These are phyloP conservation scores for Ectemnius continuus DNA, from an alignment of 2,888 invertebrate species.

Conservation along the genomic window DNA sequence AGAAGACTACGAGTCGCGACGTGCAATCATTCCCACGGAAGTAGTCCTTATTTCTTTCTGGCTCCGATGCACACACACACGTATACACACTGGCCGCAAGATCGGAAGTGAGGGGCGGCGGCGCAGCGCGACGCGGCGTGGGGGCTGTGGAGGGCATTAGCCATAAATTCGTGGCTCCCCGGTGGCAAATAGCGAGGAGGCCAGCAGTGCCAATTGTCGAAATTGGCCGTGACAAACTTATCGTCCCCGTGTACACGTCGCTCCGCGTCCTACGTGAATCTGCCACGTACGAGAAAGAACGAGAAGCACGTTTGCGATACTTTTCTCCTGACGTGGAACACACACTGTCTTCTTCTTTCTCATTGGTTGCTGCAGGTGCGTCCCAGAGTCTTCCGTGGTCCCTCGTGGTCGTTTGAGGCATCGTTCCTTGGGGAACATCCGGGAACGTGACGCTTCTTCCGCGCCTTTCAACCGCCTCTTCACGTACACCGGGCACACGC, in stretches of 20 bases:
- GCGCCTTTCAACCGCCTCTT: slow-evolving; percentile 35
- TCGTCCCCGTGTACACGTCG: slow-evolving; percentile 54
- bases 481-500: slow-evolving; percentile 58
- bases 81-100: neutral
- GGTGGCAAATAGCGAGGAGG: slow-evolving; percentile 70
- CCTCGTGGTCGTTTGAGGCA: slow-evolving; percentile 77
- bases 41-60: slow-evolving; percentile 47
- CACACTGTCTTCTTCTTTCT: too few relatives aligned
- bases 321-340: slow-evolving; percentile 51
- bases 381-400: slow-evolving; percentile 48
- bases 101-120: neutral
- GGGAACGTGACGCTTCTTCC: slow-evolving; percentile 73
- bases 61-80: slow-evolving; percentile 28
- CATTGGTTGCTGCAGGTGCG: slow-evolving; percentile 62
- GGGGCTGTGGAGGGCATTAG: slow-evolving; percentile 52
- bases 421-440: slow-evolving; percentile 72
- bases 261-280: slow-evolving; percentile 4
- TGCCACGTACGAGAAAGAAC: slow-evolving; percentile 50
- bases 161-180: slow-evolving; percentile 76
- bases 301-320: slow-evolving; percentile 52
- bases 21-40: slow-evolving; percentile 42
- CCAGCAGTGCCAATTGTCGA: slow-evolving; percentile 74
- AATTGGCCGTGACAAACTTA: slow-evolving; percentile 78
- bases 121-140: neutral
- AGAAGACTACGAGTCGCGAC: slow-evolving; percentile 28